Percentiles rank a stretch among this genome's conserved stretches.
phyloP scores from a whole-genome alignment of 2,888 invertebrate species.

The Nysson spinosus region DNA sequence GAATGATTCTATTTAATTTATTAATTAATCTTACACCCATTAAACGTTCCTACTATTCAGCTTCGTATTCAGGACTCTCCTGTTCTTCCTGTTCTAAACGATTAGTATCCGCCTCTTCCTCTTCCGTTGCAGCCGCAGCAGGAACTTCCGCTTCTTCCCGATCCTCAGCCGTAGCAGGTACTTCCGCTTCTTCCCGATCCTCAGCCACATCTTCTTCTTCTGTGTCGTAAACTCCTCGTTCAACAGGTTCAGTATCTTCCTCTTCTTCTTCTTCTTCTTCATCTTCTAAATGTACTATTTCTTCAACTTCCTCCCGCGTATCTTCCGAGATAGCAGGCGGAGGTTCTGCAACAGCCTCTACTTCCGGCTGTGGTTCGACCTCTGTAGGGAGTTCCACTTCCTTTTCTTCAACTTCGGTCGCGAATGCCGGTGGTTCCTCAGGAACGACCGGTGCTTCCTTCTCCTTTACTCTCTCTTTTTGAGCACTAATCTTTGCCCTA shows the following conservation, averaged over 20 bases:
- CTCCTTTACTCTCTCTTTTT: neutral
- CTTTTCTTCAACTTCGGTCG: conserved; percentile 1
- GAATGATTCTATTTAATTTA: too few relatives aligned
- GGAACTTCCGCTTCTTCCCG: neutral
- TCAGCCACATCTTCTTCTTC: conserved; percentile 6
- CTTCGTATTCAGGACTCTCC: neutral
- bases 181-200: conserved; percentile 9
- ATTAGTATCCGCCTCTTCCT: neutral
- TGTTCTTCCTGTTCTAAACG: conserved; percentile 27
- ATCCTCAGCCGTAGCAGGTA: neutral
- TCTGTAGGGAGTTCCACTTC: too few relatives aligned
- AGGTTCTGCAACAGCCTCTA: neutral
- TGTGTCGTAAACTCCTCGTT: conserved; percentile 12
- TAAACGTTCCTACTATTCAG: neutral
- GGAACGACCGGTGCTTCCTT: conserved; percentile 1
- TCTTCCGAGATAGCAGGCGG: neutral
- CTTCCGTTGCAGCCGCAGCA: conserved; percentile 15
- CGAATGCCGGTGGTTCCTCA: conserved; percentile 24
- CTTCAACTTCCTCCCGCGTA: conserved; percentile 22
- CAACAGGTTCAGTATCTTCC: conserved; percentile 14
- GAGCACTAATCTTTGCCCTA: conserved; percentile 18
- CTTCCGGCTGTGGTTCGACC: neutral
- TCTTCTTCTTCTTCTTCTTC: conserved; percentile 12
- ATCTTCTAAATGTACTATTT: neutral
- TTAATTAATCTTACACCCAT: neutral